phyloP scores from a whole-genome alignment of 2,113 vertebrate species.

The Xyliphius kryptos region DNA sequence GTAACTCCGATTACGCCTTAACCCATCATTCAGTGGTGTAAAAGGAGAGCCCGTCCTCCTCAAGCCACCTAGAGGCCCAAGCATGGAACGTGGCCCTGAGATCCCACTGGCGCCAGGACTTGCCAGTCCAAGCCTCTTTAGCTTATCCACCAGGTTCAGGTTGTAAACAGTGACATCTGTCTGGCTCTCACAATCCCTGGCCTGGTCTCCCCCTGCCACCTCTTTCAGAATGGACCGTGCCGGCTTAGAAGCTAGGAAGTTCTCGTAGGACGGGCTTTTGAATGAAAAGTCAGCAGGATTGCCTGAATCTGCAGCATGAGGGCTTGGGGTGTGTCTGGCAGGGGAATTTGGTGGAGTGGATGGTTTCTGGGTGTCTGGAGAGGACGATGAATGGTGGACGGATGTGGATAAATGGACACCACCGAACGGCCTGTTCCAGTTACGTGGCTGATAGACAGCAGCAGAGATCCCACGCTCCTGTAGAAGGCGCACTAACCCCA shows the following conservation, averaged over 20 bases:
- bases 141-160: slow-evolving; percentile 94
- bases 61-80: slow-evolving; percentile 73
- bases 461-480: slow-evolving; percentile 95
- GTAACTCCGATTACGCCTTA: slow-evolving; percentile 89
- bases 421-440: slow-evolving; percentile 65
- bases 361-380: slow-evolving; percentile 66
- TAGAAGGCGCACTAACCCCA: slow-evolving; percentile 90
- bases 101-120: slow-evolving; percentile 55
- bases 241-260: slow-evolving; percentile 91
- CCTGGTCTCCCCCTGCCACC: slow-evolving; percentile 69
- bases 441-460: slow-evolving; percentile 85
- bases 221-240: slow-evolving; percentile 91
- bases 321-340: slow-evolving; percentile 36
- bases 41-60: slow-evolving; percentile 74
- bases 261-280: slow-evolving; percentile 87
- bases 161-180: slow-evolving; percentile 91
- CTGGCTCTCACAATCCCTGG: slow-evolving; percentile 83
- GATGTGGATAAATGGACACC: slow-evolving; percentile 68
- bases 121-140: slow-evolving; percentile 83
- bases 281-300: slow-evolving; percentile 79
- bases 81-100: slow-evolving; percentile 46
- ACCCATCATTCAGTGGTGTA: slow-evolving; percentile 74
- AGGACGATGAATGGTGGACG: slow-evolving; percentile 61
- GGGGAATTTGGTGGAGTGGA: slow-evolving; percentile 87
- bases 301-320: neutral